These are phyloP conservation scores for Tortrix viridana DNA, from an alignment of 2,888 invertebrate species.

Conservation along the genomic window DNA sequence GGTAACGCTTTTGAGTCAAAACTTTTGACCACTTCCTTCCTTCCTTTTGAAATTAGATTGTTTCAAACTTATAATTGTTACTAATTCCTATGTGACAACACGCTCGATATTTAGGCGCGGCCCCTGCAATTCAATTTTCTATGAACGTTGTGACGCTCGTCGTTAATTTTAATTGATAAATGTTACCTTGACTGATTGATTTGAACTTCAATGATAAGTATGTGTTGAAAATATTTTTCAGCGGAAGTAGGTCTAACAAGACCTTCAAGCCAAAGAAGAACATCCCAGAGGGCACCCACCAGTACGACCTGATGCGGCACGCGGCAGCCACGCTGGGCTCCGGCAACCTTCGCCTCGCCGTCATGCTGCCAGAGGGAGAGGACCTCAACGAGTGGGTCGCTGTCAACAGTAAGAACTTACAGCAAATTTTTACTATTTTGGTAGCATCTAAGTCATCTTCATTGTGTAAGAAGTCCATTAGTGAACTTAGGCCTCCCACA, in stretches of 20 bases:
- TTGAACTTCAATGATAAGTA: too few species aligned
- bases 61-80: background rate
- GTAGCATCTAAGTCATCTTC: too few species aligned
- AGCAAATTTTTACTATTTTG: background rate
- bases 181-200: background rate
- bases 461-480: too few species aligned
- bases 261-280: constrained; percentile 99
- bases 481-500: too few species aligned
- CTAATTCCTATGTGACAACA: background rate
- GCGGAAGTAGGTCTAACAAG: constrained; percentile 96
- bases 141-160: background rate
- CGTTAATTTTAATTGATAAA: background rate
- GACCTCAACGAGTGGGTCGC: constrained; percentile 99
- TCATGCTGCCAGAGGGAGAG: constrained; percentile 98
- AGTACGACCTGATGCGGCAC: constrained; percentile 99
- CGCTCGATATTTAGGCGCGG: background rate
- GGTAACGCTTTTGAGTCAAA: constrained; percentile 20
- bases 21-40: too few species aligned
- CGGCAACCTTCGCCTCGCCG: constrained; percentile 97
- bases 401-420: constrained; percentile 94
- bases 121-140: background rate
- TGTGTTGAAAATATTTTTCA: constrained; percentile 56
- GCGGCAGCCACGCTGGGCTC: constrained; percentile 99
- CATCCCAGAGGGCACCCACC: constrained; percentile 99
- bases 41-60: background rate